Base-by-base conservation (phyloP, 2,797 vertebrate genomes). In the Sebastes paucispinis region DNA sequence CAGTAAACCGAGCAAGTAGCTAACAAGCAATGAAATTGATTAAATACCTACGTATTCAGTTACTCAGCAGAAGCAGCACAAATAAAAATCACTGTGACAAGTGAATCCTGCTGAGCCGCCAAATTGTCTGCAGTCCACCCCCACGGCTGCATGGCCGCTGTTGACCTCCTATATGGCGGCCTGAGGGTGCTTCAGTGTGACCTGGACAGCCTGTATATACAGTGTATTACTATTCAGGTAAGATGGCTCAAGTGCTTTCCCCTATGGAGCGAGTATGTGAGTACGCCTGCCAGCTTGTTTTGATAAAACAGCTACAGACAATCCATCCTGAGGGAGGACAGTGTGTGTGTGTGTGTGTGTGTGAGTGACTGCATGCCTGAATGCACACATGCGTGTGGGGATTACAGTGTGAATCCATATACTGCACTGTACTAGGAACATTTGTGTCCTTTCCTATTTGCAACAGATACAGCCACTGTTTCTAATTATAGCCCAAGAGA, bases 401-500 rank as follows among this genome's bases (percentile, higher is more conserved):
- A 83, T 83, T 83, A 67, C 69, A 70, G 69, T 69, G 73, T 74
- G 84, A 82, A 82, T 66, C 52, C 57, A 66, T 82, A 75, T 25
- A 59, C 67, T 47, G 22, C 54, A 18, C 75, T 50, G 65, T 34
- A 32, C 47, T 24, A 24, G 43, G 58, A 80, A 73, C 66, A 50
- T 78, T 63, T 66, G 29, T 83, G 85, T 90, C 80, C 27, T 82
- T 69, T 81, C 27, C 54, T 75, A 65, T 91, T 84, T 87, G 73
- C 50, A 69, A 55, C 32, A 4, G 20, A 87, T 69, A 64, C 24
- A 24, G 34, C n/a, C 39, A 22, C 65, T 12, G 12, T 68, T 73
- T 87, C 88, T 85, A 90, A 76, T 77, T 87, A 89, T 86, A 89
- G 71, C 73, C 58, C 20, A 50, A 68, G 66, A 81, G 73, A 84